Evolutionary conservation across 1,140 invertebrate genomes (phyloP).

Genomic region (Cyclargus thomasi): DNA sequence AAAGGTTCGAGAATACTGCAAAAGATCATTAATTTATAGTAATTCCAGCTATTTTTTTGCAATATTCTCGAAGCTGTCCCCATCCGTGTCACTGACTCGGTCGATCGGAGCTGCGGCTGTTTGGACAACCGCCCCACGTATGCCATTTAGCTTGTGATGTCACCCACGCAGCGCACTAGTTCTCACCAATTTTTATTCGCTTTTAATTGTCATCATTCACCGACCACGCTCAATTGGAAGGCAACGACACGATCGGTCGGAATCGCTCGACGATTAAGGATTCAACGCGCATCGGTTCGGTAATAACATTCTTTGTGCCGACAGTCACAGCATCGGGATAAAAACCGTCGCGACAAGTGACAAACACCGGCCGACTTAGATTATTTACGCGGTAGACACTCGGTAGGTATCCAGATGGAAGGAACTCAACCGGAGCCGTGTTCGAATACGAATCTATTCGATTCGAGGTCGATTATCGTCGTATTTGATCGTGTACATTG

Average conservation of each 20-base stretch:
- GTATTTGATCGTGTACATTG: conserved; percentile 65
- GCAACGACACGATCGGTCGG: conserved; percentile 58
- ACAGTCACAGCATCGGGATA: conserved; percentile 62
- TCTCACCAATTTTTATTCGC: conserved; percentile 54
- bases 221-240: conserved; percentile 65
- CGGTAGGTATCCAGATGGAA: conserved; percentile 23
- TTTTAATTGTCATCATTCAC: conserved; percentile 68
- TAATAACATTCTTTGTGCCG: conserved; percentile 71
- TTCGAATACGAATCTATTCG: conserved; percentile 35
- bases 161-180: conserved; percentile 60
- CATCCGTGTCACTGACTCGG: conserved; percentile 34
- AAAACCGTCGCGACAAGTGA: conserved; percentile 58
- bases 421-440: conserved; percentile 34
- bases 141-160: conserved; percentile 67
- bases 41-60: not conserved
- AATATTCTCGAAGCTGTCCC: not conserved
- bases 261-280: conserved; percentile 59
- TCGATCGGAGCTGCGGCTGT: conserved; percentile 53
- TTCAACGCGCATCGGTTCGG: conserved; percentile 65
- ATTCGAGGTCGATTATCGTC: conserved; percentile 38
- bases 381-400: not conserved
- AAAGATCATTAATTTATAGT: not conserved
- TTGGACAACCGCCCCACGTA: conserved; percentile 45
- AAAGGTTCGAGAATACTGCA: not conserved
- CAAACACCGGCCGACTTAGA: conserved; percentile 46